A percentile compares a stretch with the other conserved stretches of the same genome.
phyloP scores from a whole-genome alignment of 2,888 invertebrate species.

The Shargacucullia verbasci region DNA sequence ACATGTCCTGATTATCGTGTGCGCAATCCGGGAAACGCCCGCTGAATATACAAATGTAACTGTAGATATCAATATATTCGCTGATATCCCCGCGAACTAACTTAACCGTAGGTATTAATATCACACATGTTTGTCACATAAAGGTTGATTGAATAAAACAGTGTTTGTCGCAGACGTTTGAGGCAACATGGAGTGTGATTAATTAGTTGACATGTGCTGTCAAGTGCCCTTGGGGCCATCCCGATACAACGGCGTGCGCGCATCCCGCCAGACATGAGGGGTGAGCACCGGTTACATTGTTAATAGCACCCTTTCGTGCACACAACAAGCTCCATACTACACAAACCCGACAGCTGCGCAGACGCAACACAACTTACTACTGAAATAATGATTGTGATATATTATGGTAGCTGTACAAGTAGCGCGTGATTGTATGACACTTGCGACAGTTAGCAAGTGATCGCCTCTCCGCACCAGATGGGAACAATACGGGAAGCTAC shows the following conservation, averaged over 20 bases:
- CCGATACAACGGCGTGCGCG: background rate
- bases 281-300: background rate
- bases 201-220: slow-evolving; percentile 32
- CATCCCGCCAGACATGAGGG: background rate
- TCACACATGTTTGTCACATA: slow-evolving; percentile 1
- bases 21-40: slow-evolving; percentile 2
- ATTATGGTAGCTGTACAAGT: slow-evolving; percentile 7
- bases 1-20: slow-evolving; percentile 11
- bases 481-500: slow-evolving; percentile 21
- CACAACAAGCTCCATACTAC: background rate
- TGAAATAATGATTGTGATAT: slow-evolving; percentile 3
- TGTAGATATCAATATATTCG: background rate
- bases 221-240: slow-evolving; percentile 28
- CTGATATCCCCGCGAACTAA: background rate
- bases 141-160: background rate
- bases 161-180: background rate
- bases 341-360: slow-evolving; percentile 19
- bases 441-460: slow-evolving; percentile 1
- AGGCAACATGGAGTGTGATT: background rate
- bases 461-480: slow-evolving; percentile 28
- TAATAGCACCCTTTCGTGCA: background rate
- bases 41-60: slow-evolving; percentile 2
- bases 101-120: no score
- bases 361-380: slow-evolving; percentile 21
- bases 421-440: slow-evolving; percentile 3